phyloP scores from a whole-genome alignment of 2,797 vertebrate genomes.

The Mallotus villosus region DNA sequence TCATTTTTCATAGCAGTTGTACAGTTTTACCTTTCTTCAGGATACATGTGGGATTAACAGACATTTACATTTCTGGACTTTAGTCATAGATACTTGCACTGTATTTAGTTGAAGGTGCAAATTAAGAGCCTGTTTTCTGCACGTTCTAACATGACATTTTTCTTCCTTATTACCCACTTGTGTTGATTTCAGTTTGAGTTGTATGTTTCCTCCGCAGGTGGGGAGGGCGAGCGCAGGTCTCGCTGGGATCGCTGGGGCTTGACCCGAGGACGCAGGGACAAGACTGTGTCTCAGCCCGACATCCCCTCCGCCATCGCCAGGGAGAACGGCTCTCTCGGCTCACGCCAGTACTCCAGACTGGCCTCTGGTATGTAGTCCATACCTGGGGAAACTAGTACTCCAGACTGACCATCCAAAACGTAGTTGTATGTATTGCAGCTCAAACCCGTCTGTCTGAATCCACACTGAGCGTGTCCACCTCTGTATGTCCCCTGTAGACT shows the following conservation, averaged over 20 bases:
- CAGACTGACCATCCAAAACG: too few relatives aligned
- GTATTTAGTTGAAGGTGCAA: neutral
- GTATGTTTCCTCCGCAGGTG: conserved; percentile 44
- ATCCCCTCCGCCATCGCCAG: conserved; percentile 84
- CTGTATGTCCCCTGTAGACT: conserved; percentile 74
- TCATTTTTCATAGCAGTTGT: neutral
- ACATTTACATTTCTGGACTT: neutral
- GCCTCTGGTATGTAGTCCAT: conserved; percentile 83
- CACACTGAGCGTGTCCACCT: neutral
- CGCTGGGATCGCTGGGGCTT: conserved; percentile 95
- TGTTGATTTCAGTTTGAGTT: conserved; percentile 16
- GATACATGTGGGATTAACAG: neutral
- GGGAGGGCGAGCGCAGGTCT: conserved; percentile 75
- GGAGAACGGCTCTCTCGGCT: conserved; percentile 78
- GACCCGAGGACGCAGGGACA: conserved; percentile 84
- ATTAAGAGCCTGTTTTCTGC: neutral
- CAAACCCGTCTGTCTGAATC: too few relatives aligned
- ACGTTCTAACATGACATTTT: conserved; percentile 1
- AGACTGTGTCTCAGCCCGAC: conserved; percentile 87
- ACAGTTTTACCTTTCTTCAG: neutral
- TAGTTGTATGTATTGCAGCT: too few relatives aligned
- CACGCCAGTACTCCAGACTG: conserved; percentile 80
- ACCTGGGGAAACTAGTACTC: neutral
- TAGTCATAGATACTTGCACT: too few relatives aligned
- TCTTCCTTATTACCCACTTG: neutral